phyloP scores from a whole-genome alignment of 2,888 invertebrate species.

The Lasioglossum calceatum region DNA sequence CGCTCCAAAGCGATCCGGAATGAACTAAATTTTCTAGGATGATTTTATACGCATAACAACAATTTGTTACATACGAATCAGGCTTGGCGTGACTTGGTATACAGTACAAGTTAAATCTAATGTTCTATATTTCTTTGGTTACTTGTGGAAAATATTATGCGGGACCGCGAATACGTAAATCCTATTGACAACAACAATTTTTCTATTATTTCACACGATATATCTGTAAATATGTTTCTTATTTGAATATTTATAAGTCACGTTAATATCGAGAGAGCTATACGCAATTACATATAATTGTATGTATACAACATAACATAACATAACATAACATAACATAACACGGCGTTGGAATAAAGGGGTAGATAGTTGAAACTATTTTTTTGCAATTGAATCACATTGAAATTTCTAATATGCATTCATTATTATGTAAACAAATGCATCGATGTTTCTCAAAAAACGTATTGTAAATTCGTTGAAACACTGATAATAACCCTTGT shows the following conservation, averaged over 20 bases:
- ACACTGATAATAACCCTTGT: constrained; percentile 37
- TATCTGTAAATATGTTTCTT: constrained; percentile 58
- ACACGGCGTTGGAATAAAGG: constrained; percentile 58
- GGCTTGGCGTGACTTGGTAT: constrained; percentile 51
- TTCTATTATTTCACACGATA: constrained; percentile 19
- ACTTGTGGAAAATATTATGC: constrained; percentile 17
- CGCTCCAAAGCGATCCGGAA: constrained; percentile 82
- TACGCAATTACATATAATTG: constrained; percentile 46
- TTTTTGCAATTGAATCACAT: constrained; percentile 46
- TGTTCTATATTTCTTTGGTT: constrained; percentile 23
- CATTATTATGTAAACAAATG: constrained; percentile 34
- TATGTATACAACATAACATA: constrained; percentile 52
- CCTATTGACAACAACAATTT: constrained; percentile 26
- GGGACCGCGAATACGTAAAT: neutral
- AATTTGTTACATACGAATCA: constrained; percentile 47
- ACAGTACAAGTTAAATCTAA: constrained; percentile 45
- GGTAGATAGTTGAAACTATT: constrained; percentile 54
- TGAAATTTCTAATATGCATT: constrained; percentile 48
- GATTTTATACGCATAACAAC: constrained; percentile 51
- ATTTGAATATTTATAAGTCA: constrained; percentile 47
- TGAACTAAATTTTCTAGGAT: constrained; percentile 61
- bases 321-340: constrained; percentile 53
- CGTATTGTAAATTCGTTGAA: constrained; percentile 42
- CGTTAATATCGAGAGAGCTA: constrained; percentile 50
- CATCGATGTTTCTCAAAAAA: constrained; percentile 46